These are phyloP conservation scores for Drosophila sucinea DNA, from an alignment of 1,140 invertebrate species.

Conservation along the genomic window DNA sequence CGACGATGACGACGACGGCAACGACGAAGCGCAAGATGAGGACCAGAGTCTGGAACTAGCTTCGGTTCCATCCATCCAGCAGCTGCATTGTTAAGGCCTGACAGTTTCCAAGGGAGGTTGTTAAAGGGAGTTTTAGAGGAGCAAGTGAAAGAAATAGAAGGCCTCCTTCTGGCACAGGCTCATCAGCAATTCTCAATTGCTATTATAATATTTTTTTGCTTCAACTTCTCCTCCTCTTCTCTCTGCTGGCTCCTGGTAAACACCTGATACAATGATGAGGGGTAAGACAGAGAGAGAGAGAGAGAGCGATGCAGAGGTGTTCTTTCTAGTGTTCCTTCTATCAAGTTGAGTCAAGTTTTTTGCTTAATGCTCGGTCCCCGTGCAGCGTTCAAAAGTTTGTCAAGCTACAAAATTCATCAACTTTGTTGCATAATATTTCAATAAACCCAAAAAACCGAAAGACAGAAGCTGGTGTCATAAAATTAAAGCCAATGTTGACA, in stretches of 20 bases:
- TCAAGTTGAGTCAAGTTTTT: constrained; percentile 46
- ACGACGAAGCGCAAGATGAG: not conserved
- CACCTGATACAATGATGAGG: constrained; percentile 74
- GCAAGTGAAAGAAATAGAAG: constrained; percentile 8
- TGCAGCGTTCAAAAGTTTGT: constrained; percentile 59
- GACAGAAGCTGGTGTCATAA: constrained; percentile 58
- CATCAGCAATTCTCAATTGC: constrained; percentile 82
- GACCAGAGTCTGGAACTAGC: constrained; percentile 54
- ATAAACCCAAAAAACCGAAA: constrained; percentile 56
- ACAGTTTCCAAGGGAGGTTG: constrained; percentile 44
- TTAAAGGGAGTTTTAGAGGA: not conserved
- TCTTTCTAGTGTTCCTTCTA: constrained; percentile 10
- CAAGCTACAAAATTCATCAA: constrained; percentile 79
- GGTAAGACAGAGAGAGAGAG: constrained; percentile 11
- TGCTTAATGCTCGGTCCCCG: constrained; percentile 73
- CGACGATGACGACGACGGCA: too few species aligned
- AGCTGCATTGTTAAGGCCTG: constrained; percentile 48
- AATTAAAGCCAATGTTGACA: constrained; percentile 71
- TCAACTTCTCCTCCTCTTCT: not conserved
- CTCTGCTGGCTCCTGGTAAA: constrained; percentile 56
- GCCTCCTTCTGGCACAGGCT: constrained; percentile 56
- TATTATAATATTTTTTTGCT: constrained; percentile 78
- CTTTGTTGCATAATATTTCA: constrained; percentile 82
- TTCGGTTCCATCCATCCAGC: not conserved
- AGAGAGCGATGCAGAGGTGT: constrained; percentile 13